A percentile compares a stretch with the other conserved stretches of the same genome.
Evolutionary conservation across 2,797 vertebrate species (phyloP).

Genomic region (Rhinophrynus dorsalis): DNA sequence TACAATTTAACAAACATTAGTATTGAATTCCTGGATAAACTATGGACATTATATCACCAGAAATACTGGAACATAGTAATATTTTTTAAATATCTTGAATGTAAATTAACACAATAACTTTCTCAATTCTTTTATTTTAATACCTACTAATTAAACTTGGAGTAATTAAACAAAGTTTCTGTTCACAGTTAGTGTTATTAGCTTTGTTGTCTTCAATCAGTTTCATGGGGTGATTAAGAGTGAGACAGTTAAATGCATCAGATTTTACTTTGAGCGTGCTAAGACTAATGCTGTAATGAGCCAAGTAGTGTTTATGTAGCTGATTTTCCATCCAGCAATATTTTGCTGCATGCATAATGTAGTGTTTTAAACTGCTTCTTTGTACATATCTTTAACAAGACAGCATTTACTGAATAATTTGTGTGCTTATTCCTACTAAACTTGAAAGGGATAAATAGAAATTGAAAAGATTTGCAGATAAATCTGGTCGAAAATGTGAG

Average conservation of each 20-base stretch:
- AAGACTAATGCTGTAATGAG: constrained; percentile 49
- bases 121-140: constrained; percentile 43
- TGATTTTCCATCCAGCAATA: constrained; percentile 46
- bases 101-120: constrained; percentile 39
- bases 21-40: not conserved
- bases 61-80: constrained; percentile 18
- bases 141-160: constrained; percentile 47
- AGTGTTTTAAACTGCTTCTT: constrained; percentile 49
- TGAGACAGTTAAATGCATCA: constrained; percentile 49
- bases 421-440: constrained; percentile 30
- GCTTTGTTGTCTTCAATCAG: constrained; percentile 50
- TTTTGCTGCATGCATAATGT: constrained; percentile 51
- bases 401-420: constrained; percentile 49
- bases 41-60: not conserved
- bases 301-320: constrained; percentile 49
- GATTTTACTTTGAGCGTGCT: constrained; percentile 48
- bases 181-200: constrained; percentile 44
- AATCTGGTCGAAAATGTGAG: constrained; percentile 14
- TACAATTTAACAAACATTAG: constrained; percentile 9
- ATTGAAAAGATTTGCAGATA: constrained; percentile 40
- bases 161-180: constrained; percentile 50
- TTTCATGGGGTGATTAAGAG: constrained; percentile 51
- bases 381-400: constrained; percentile 49
- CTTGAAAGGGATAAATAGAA: constrained; percentile 36
- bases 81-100: constrained; percentile 27